These are phyloP conservation scores for Xiphophorus maculatus DNA, from an alignment of 2,113 vertebrate genomes.

Conservation along the genomic window DNA sequence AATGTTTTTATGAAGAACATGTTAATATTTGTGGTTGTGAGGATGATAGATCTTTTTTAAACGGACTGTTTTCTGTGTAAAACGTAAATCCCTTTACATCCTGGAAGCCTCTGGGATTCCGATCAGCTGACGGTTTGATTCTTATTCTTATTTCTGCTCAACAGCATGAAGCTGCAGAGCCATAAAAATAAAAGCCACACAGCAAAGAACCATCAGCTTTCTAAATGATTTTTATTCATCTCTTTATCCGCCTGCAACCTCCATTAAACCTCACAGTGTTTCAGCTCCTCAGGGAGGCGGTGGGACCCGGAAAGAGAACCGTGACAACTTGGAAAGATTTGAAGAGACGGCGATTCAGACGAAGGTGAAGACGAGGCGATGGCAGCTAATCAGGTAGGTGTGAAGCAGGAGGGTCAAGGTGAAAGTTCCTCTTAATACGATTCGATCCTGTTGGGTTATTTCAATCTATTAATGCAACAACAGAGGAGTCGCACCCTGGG, in stretches of 20 bases:
- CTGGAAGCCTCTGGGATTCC: too few relatives aligned
- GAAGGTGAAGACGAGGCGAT: conserved; percentile 39
- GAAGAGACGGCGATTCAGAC: neutral
- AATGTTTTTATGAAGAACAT: too few relatives aligned
- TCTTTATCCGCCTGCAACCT: neutral
- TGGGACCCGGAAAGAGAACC: neutral
- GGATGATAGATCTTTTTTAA: too few relatives aligned
- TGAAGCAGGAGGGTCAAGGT: conserved; percentile 50
- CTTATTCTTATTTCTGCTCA: conserved; percentile 34
- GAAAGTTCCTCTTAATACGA: conserved; percentile 28
- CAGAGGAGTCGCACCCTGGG: conserved; percentile 30
- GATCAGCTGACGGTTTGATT: conserved; percentile 1
- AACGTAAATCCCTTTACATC: too few relatives aligned
- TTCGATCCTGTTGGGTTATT: conserved; percentile 41
- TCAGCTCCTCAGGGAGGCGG: neutral
- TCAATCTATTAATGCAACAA: conserved; percentile 46
- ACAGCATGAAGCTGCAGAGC: conserved; percentile 31
- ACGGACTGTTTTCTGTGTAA: too few relatives aligned
- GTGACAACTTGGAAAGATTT: neutral
- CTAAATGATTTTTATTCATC: conserved; percentile 49
- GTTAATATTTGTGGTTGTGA: too few relatives aligned
- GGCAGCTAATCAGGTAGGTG: conserved; percentile 69
- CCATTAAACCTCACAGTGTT: neutral
- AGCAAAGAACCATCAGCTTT: conserved; percentile 33
- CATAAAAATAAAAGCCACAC: conserved; percentile 58